These are phyloP conservation scores for Caenorhabditis drosophilae DNA, from an alignment of 2,888 invertebrate species.

Conservation along the genomic window DNA sequence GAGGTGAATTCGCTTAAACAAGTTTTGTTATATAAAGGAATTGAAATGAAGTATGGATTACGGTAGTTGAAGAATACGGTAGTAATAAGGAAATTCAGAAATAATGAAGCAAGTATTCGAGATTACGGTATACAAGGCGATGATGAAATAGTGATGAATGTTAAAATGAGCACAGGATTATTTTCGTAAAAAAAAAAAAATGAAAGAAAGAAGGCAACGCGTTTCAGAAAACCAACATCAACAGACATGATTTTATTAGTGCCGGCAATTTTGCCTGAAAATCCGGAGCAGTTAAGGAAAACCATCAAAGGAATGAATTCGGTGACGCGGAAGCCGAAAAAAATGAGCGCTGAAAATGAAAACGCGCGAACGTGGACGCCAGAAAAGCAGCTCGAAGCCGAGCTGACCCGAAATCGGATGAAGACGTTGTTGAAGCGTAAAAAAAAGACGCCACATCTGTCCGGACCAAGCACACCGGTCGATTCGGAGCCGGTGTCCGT, in stretches of 20 bases:
- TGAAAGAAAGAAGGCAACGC: neutral
- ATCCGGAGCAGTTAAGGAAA: slow-evolving; percentile 23
- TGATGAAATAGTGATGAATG: slow-evolving; percentile 26
- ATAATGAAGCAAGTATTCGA: slow-evolving; percentile 15
- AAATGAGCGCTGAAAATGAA: slow-evolving; percentile 22
- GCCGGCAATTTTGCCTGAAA: slow-evolving; percentile 26
- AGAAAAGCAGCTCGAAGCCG: slow-evolving; percentile 55
- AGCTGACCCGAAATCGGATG: slow-evolving; percentile 55
- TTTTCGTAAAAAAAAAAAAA: slow-evolving; percentile 5
- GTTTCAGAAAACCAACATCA: slow-evolving; percentile 21
- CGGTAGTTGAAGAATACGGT: too few relatives aligned
- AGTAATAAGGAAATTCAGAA: slow-evolving; percentile 1
- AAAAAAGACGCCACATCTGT: slow-evolving; percentile 26
- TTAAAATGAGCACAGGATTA: slow-evolving; percentile 42
- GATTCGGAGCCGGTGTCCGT: slow-evolving; percentile 28
- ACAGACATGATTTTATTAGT: slow-evolving; percentile 29
- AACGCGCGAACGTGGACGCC: slow-evolving; percentile 37
- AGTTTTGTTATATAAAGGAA: slow-evolving; percentile 44
- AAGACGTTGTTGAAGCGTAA: slow-evolving; percentile 31
- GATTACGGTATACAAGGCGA: slow-evolving; percentile 34
- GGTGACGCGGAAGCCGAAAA: slow-evolving; percentile 24
- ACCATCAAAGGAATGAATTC: slow-evolving; percentile 32
- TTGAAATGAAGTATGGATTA: slow-evolving; percentile 39
- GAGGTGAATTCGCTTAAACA: slow-evolving; percentile 33
- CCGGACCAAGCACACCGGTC: slow-evolving; percentile 12